Evolutionary conservation across 1,140 invertebrate species (phyloP), one percentile per base, ranked within the genome.

Genomic region (Musca domestica): DNA sequence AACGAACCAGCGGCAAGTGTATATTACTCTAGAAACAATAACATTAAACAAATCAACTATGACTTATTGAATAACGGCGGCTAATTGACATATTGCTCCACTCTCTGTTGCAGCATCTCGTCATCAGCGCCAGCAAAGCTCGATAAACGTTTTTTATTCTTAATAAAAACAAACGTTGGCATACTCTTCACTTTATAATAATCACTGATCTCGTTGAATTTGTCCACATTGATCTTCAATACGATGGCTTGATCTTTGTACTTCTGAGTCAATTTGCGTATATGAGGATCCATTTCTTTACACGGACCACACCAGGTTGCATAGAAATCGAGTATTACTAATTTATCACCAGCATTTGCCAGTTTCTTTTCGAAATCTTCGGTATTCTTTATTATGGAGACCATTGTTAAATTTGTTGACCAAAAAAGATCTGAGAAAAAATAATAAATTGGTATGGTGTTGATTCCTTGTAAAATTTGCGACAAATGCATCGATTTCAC

Each of bases 81-180:
- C 19, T 48, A 64, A 17, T 64, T 64, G 4, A 64, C 9, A n/a
- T 47, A 48, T 23, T 23, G 15, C 4, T 10, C 46, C 41, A 64
- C 20, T 48, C 47, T 64, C 10, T 64, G 63, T 25, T 30, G 10
- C n/a, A 64, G 14, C 41, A n/a, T 7, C 19, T 20, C 49, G 2
- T 30, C 41, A 64, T 64, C 63, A 48, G 46, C 41, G n/a, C 63
- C 63, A 7, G 63, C 20, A 64, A 64, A 64, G 27, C 63, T 49
- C 7, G 20, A 48, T 19, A 64, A 12, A 49, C 63, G 63, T 10
- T 86, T 85, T 4, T 61, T 30, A 70, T 89, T 89, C 82, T 95
- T 96, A 68, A 96, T 86, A 76, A 96, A 95, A 17, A 96, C 81
- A 81, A 98, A 97, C 0, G 95, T 96, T 23, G 95, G 95, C 95